Percentiles rank a stretch among this genome's conserved stretches.
These are phyloP conservation scores for Drosophila equinoxialis DNA, from an alignment of 1,140 invertebrate species.

Conservation along the genomic window DNA sequence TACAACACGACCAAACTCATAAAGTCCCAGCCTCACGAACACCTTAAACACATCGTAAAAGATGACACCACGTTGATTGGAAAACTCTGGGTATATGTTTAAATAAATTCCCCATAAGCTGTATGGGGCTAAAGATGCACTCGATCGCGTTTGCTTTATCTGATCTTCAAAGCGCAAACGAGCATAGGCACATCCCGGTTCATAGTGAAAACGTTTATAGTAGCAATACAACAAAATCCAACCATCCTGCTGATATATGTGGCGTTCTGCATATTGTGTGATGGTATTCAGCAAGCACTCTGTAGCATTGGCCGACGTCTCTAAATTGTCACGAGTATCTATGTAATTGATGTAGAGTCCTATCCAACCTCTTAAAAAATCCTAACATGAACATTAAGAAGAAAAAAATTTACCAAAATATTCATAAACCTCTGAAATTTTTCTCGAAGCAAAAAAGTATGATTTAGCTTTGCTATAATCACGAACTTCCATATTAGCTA, in stretches of 20 bases:
- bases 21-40: conserved; percentile 60
- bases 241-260: conserved; percentile 31
- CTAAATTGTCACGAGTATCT: conserved; percentile 41
- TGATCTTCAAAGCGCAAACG: conserved; percentile 50
- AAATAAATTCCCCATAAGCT: conserved; percentile 46
- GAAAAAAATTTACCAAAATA: conserved; percentile 51
- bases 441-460: conserved; percentile 15
- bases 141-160: background rate
- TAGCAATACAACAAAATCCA: conserved; percentile 67
- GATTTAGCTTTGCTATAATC: conserved; percentile 37
- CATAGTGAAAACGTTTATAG: conserved; percentile 55
- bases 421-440: conserved; percentile 19
- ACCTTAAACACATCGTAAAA: conserved; percentile 48
- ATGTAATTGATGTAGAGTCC: conserved; percentile 48
- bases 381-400: background rate
- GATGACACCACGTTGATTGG: background rate
- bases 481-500: conserved; percentile 46
- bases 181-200: conserved; percentile 50
- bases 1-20: conserved; percentile 61
- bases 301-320: conserved; percentile 46
- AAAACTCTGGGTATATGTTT: conserved; percentile 18
- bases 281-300: conserved; percentile 58
- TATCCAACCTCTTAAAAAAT: conserved; percentile 54
- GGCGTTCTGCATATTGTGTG: conserved; percentile 18
- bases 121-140: background rate